Percentiles rank a stretch among this genome's conserved stretches.
phyloP scores from a whole-genome alignment of 2,888 invertebrate species.

The Gryllus longicercus region DNA sequence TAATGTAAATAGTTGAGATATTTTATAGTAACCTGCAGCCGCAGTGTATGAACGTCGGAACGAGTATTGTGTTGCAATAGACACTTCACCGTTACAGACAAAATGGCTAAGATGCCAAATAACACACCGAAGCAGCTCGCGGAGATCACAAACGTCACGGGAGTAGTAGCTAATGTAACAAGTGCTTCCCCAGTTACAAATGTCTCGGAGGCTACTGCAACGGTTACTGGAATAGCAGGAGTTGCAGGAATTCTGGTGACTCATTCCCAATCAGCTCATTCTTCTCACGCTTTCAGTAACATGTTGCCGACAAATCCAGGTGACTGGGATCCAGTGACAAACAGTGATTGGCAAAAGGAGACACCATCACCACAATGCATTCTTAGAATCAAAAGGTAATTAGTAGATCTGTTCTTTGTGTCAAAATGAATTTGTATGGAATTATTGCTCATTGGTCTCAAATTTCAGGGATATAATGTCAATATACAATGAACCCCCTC shows the following conservation, averaged over 20 bases:
- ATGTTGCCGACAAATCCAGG: not conserved
- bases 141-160: not conserved
- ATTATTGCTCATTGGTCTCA: not conserved
- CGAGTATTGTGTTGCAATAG: not conserved
- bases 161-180: not conserved
- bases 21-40: not conserved
- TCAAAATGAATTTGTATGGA: not conserved
- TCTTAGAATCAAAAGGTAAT: conserved; percentile 35
- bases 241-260: not conserved
- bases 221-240: not conserved
- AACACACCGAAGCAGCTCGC: conserved; percentile 3
- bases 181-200: not conserved
- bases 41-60: not conserved
- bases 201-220: not conserved
- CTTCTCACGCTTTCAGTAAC: not conserved
- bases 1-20: not conserved
- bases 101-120: conserved; percentile 17
- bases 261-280: conserved; percentile 8
- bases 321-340: conserved; percentile 35
- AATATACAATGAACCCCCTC: conserved; percentile 55
- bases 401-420: not conserved
- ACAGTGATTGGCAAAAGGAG: conserved; percentile 31
- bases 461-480: conserved; percentile 54
- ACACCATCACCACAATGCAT: conserved; percentile 34
- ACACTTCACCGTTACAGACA: conserved; percentile 9